Evolutionary conservation across 2,888 invertebrate genomes (phyloP), one percentile per base, ranked within the genome.

Genomic region (Eugnorisma glareosa): DNA sequence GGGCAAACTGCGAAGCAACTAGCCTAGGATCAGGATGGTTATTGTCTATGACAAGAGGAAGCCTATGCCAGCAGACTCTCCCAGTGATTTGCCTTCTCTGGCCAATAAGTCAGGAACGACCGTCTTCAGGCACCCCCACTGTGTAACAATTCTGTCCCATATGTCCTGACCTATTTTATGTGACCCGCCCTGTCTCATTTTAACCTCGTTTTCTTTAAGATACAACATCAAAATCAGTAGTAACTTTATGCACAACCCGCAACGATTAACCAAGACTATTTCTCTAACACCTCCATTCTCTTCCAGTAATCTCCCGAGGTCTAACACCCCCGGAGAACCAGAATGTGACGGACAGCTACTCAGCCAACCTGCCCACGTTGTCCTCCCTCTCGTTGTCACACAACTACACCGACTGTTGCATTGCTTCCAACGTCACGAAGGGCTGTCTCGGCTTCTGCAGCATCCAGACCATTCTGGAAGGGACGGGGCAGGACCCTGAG

Each of bases 381-480:
- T 95, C 95, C 0, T 89, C 95, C 0, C 85, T 94, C 24, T 96
- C 97, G 15, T 89, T 97, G 31, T 97, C 97, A 3, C 98, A 98
- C 93, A 98, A 98, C 93, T 98, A 98, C 93, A 98, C 98, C 0
- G 98, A 98, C 87, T 99, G 98, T 93, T 99, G 98, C 89, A 91
- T 98, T 11, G 93, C 96, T 5, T 97, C 97, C 81, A 98, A 98
- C 90, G 98, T 98, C 3, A 97, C 98, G n/a, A 93, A 95, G 18
- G 94, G 97, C 66, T 99, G 98, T 91, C 96, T 98, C 76, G 98
- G 98, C 67, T 98, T 98, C 93, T 99, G 98, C 94, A 98, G 98
- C 90, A 97, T 98, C 40, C 98, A 98, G 91, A 98, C 97, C 74
- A 98, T 98, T 80, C 93, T 98, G 74, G 97, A 98, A 91, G 98